These are phyloP conservation scores for Drosophila lutescens DNA, from an alignment of 2,888 invertebrate species.

Conservation along the genomic window DNA sequence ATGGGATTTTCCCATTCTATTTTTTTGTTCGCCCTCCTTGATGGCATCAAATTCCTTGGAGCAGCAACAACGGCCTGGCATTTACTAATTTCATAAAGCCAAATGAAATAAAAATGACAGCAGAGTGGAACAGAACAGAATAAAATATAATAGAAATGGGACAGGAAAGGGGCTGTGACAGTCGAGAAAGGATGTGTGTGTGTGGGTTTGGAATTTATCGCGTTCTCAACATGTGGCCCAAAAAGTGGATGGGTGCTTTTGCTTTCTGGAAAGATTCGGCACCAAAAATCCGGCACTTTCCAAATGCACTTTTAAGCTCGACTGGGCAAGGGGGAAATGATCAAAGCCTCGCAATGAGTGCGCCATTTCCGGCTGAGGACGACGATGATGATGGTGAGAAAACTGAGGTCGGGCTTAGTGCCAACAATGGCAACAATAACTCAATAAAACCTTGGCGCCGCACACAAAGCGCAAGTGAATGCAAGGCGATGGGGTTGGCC, in stretches of 20 bases:
- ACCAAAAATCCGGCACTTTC: constrained; percentile 19
- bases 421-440: constrained; percentile 46
- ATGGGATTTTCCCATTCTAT: constrained; percentile 10
- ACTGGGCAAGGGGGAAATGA: constrained; percentile 37
- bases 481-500: constrained; percentile 28
- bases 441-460: constrained; percentile 44
- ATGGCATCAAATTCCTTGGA: constrained; percentile 39
- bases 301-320: constrained; percentile 54
- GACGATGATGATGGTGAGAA: constrained; percentile 4
- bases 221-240: constrained; percentile 30
- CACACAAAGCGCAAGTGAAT: constrained; percentile 47
- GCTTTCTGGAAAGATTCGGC: constrained; percentile 1
- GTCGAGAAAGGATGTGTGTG: constrained; percentile 44
- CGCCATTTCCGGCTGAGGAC: constrained; percentile 32
- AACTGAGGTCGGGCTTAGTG: constrained; percentile 27
- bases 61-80: constrained; percentile 46
- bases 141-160: constrained; percentile 37
- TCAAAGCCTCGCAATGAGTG: constrained; percentile 33
- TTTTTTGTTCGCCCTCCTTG: background rate
- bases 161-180: constrained; percentile 4
- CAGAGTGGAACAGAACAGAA: constrained; percentile 12
- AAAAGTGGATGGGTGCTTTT: constrained; percentile 9
- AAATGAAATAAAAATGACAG: constrained; percentile 70
- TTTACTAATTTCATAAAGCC: constrained; percentile 71
- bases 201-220: constrained; percentile 65